Evolutionary conservation across 2,797 vertebrate species (phyloP).

Genomic region (Lateolabrax maculatus): DNA sequence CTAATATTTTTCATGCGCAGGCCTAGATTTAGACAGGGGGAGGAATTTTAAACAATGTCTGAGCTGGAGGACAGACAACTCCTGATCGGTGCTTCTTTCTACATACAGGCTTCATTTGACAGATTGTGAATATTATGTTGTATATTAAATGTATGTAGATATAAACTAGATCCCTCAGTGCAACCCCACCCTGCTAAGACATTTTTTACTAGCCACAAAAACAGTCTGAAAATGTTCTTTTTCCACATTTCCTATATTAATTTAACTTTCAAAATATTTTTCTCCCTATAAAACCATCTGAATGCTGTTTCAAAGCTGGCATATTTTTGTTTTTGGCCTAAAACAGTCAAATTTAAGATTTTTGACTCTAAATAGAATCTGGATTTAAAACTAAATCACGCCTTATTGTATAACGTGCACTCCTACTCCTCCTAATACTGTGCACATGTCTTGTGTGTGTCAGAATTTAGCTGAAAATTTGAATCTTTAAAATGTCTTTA

Average conservation of each 20-base stretch:
- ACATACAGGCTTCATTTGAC: constrained; percentile 1
- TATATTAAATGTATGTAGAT: background rate
- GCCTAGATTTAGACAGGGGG: constrained; percentile 50
- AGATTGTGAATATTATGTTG: constrained; percentile 6
- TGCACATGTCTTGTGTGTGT: background rate
- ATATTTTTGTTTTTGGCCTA: background rate
- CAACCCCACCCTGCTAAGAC: background rate
- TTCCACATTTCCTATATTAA: background rate
- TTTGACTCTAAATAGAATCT: constrained; percentile 3
- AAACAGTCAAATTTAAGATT: background rate
- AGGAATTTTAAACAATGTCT: constrained; percentile 8
- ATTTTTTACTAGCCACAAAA: background rate
- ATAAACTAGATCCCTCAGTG: background rate
- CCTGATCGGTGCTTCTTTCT: background rate
- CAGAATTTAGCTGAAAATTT: constrained; percentile 7
- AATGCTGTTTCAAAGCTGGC: background rate
- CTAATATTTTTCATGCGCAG: constrained; percentile 17
- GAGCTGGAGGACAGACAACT: constrained; percentile 42
- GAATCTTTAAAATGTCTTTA: background rate
- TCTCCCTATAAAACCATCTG: background rate
- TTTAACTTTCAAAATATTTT: background rate
- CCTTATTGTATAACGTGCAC: background rate
- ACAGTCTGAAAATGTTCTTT: background rate
- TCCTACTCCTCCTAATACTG: background rate
- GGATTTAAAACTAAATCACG: background rate